Evolutionary conservation across 2,888 invertebrate species (phyloP), one percentile per base, ranked within the genome.

Genomic region (Eumerus sabulonum): DNA sequence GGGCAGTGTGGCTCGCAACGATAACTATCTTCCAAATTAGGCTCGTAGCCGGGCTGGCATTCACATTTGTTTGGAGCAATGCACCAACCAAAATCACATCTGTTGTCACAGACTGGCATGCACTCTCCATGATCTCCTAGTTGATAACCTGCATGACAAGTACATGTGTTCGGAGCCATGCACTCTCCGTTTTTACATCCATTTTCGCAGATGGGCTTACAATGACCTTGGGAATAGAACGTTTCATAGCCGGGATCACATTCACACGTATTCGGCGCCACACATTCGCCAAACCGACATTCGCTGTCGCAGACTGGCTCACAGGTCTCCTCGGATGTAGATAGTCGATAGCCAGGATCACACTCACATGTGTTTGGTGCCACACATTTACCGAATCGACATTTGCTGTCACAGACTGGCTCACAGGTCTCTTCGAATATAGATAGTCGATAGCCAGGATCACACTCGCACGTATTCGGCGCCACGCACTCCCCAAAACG

Each of bases 381-480:
- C 7, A 85, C 73, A 76, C 89, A 89, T 16, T 82, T 82, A 18
- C 88, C 87, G 83, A 86, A 71, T 0, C 83, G 70, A 70, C 82
- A 82, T 0, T 18, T n/a, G 9, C 7, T 19, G 1, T 68, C 63
- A 70, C 83, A 83, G 7, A 63, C 14, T 9, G 81, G 82, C 2
- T 42, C 27, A 59, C 83, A 82, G 1, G 3, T 7, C 35, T 51
- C 14, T 4, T 12, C n/a, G 7, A 1, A 47, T 38, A 5, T 50
- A 85, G 85, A 84, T 1, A 68, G 57, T 60, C 86, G 85, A 53
- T 85, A 88, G 0, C 89, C 89, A 0, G 82, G 82, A 53, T 87
- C 84, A 82, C 92, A 92, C 11, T 88, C 86, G 82, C 92, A 92
- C 36, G 86, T 84, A 70, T 90, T 88, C 1, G 90, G 90, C 0